Conservation (phyloP, 2,888 invertebrate species). For the Trichopria drosophilae region DNA sequence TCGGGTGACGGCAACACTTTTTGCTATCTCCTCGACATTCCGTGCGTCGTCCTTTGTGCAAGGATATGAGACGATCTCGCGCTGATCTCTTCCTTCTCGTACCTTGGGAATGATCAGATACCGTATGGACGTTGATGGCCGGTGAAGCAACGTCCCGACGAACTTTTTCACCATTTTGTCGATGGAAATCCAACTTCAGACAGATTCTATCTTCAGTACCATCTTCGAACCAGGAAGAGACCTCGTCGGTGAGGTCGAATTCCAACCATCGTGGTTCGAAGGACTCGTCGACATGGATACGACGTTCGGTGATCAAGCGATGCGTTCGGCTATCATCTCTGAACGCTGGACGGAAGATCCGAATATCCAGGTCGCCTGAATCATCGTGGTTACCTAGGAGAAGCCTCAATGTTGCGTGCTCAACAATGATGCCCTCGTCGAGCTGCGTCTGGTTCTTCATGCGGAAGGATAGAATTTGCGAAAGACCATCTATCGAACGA, state of each 20-base stretch:
- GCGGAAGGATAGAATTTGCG: constrained; percentile 42
- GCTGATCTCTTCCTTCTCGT: constrained; percentile 37
- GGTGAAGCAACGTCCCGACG: constrained; percentile 53
- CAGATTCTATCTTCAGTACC: too few relatives aligned
- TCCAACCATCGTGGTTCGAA: constrained; percentile 64
- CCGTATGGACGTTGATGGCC: constrained; percentile 50
- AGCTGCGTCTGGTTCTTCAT: constrained; percentile 38
- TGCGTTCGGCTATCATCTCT: constrained; percentile 55
- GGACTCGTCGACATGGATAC: constrained; percentile 49
- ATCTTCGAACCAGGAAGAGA: too few relatives aligned
- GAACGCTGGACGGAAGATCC: constrained; percentile 36
- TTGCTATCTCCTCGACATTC: constrained; percentile 63
- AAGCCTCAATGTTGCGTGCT: constrained; percentile 60
- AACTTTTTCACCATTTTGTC: constrained; percentile 44
- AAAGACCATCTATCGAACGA: constrained; percentile 12
- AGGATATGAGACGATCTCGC: constrained; percentile 46
- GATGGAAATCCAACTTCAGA: not conserved
- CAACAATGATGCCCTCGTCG: constrained; percentile 45
- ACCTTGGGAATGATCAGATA: constrained; percentile 24
- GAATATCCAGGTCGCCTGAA: constrained; percentile 36
- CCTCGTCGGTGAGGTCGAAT: constrained; percentile 64
- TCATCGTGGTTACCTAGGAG: constrained; percentile 44
- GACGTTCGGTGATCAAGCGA: too few relatives aligned
- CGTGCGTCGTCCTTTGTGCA: constrained; percentile 58
- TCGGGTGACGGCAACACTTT: constrained; percentile 68